Evolutionary conservation across 2,113 vertebrate genomes (phyloP).

Genomic region (Thalassoma bifasciatum): DNA sequence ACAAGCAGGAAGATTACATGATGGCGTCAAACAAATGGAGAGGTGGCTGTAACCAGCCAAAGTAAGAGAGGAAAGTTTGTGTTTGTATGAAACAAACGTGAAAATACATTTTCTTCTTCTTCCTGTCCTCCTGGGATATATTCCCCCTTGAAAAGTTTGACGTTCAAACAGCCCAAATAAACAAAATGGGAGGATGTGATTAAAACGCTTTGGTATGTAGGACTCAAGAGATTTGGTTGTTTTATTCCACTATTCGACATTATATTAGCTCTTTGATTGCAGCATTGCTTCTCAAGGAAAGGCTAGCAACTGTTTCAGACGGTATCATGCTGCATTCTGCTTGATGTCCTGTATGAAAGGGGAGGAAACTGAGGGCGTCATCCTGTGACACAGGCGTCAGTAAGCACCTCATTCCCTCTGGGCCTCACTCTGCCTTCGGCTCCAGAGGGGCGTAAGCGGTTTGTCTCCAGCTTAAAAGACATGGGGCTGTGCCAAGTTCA

Average conservation of each 20-base stretch:
- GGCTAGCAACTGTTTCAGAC: constrained; percentile 14
- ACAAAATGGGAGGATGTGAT: constrained; percentile 72
- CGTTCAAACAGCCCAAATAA: constrained; percentile 73
- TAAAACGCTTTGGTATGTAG: constrained; percentile 61
- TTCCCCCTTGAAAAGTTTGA: constrained; percentile 71
- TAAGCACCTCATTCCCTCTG: constrained; percentile 72
- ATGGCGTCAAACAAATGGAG: constrained; percentile 40
- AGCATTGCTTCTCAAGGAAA: neutral
- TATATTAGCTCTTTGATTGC: constrained; percentile 13
- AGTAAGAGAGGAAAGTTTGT: constrained; percentile 66
- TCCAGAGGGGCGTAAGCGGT: constrained; percentile 67
- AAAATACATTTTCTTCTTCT: constrained; percentile 56
- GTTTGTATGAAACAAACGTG: constrained; percentile 56
- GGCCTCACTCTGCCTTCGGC: constrained; percentile 56
- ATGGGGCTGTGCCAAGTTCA: constrained; percentile 68
- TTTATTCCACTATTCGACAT: constrained; percentile 29
- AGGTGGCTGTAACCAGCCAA: constrained; percentile 61
- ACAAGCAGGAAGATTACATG: constrained; percentile 49
- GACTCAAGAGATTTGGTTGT: constrained; percentile 59
- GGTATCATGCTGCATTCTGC: constrained; percentile 44
- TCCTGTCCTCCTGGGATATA: constrained; percentile 69
- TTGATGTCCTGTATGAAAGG: constrained; percentile 59
- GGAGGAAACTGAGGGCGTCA: constrained; percentile 62
- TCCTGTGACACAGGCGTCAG: constrained; percentile 68
- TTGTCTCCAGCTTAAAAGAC: constrained; percentile 65